Conservation (phyloP, 2,797 vertebrate genomes). For the Pseudochromis fuscus region DNA sequence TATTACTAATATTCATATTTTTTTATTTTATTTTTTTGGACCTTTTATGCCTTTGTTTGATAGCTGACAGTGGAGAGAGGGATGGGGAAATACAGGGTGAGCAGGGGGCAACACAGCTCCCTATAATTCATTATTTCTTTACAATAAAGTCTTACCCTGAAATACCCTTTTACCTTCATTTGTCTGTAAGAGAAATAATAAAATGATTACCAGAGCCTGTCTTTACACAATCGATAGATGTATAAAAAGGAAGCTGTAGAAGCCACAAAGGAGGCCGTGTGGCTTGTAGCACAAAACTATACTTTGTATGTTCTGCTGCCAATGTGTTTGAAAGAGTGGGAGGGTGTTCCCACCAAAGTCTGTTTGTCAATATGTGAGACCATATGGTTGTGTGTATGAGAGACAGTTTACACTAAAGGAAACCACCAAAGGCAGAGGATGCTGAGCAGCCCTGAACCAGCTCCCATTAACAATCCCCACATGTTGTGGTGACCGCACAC, state of each 20-base stretch:
- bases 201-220: conserved; percentile 51
- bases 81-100: too few relatives aligned
- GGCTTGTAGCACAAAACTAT: conserved; percentile 38
- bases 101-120: too few relatives aligned
- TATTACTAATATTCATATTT: too few relatives aligned
- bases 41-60: too few relatives aligned
- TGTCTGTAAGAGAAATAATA: conserved; percentile 37
- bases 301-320: conserved; percentile 72
- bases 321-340: conserved; percentile 45
- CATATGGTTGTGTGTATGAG: conserved; percentile 70
- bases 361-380: conserved; percentile 77
- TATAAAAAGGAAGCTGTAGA: conserved; percentile 38
- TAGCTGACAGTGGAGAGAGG: too few relatives aligned
- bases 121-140: too few relatives aligned
- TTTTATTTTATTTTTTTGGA: too few relatives aligned
- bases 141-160: too few relatives aligned
- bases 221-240: conserved; percentile 59
- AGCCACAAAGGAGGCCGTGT: conserved; percentile 55
- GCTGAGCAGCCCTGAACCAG: conserved; percentile 63
- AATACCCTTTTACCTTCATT: conserved; percentile 54
- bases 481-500: conserved; percentile 73
- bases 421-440: conserved; percentile 75
- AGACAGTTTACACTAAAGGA: conserved; percentile 65
- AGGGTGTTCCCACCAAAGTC: conserved; percentile 56
- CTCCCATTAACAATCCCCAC: conserved; percentile 77